Percentiles rank a stretch among this genome's conserved stretches.
Evolutionary conservation across 2,888 invertebrate genomes (phyloP).

Genomic region (Girardia tigrina): DNA sequence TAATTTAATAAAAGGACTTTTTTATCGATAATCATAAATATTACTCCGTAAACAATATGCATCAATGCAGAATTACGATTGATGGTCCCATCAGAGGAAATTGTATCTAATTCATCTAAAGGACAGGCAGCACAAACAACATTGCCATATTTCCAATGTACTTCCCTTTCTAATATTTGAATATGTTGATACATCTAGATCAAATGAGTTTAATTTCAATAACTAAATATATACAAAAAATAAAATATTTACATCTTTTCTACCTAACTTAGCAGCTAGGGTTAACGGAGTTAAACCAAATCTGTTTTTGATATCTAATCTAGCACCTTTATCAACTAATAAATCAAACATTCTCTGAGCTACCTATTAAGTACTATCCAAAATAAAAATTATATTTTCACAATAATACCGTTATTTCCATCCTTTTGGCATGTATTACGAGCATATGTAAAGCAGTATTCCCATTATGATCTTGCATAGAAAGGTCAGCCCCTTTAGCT

Average conservation of each 20-base stretch:
- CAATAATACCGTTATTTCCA: conserved; percentile 16
- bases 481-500: conserved; percentile 81
- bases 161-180: conserved; percentile 80
- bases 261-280: conserved; percentile 75
- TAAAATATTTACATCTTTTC: conserved; percentile 58
- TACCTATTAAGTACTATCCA: background rate
- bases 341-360: conserved; percentile 60
- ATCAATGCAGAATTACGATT: conserved; percentile 84
- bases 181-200: conserved; percentile 88
- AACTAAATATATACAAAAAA: conserved; percentile 34
- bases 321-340: conserved; percentile 79
- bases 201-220: too few relatives aligned
- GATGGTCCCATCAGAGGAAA: conserved; percentile 76
- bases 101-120: conserved; percentile 80
- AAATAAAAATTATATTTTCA: background rate
- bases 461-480: conserved; percentile 87
- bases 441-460: conserved; percentile 90
- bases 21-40: conserved; percentile 44
- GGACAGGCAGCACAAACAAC: conserved; percentile 95
- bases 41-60: conserved; percentile 85
- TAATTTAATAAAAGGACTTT: too few relatives aligned
- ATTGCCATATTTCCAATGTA: conserved; percentile 87
- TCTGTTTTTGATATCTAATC: conserved; percentile 69
- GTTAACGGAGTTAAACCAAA: conserved; percentile 79
- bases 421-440: conserved; percentile 65